A percentile compares a stretch with the other conserved stretches of the same genome.
These are phyloP conservation scores for Cryptops parisi DNA, from an alignment of 2,888 invertebrate species.

Conservation along the genomic window DNA sequence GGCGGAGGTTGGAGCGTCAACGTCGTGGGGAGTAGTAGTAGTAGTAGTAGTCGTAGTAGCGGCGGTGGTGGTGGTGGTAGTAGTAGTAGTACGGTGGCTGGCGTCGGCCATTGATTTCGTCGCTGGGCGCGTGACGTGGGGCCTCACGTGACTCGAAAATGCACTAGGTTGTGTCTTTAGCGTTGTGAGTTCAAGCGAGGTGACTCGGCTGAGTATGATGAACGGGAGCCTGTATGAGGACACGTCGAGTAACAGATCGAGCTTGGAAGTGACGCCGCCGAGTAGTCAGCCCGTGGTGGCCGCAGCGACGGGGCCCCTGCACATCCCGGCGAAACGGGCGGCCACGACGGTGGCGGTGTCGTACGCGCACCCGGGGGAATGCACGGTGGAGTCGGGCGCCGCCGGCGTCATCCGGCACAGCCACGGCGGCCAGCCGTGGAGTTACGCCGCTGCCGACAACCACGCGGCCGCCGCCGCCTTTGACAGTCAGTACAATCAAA, in stretches of 20 bases:
- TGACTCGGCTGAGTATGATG: conserved; percentile 21
- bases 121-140: conserved; percentile 13
- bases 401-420: conserved; percentile 61
- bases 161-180: conserved; percentile 20
- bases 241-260: conserved; percentile 21
- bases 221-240: conserved; percentile 23
- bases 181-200: conserved; percentile 19
- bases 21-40: no score
- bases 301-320: conserved; percentile 53
- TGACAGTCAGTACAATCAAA: conserved; percentile 44
- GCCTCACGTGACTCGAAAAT: conserved; percentile 18
- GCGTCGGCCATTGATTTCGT: conserved; percentile 15
- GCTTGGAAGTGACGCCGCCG: conserved; percentile 19
- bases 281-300: conserved; percentile 15
- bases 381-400: conserved; percentile 32
- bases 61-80: no score
- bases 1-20: no score
- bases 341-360: conserved; percentile 21
- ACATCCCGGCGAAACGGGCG: conserved; percentile 64
- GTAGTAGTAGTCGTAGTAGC: no score
- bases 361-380: conserved; percentile 22
- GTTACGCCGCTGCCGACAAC: conserved; percentile 33
- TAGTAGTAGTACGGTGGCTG: conserved; percentile 12
- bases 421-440: conserved; percentile 25
- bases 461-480: conserved; percentile 39